Percentiles rank a stretch among this genome's conserved stretches.
These are phyloP conservation scores for Carassius gibelio DNA, from an alignment of 2,113 vertebrate genomes.

Conservation along the genomic window DNA sequence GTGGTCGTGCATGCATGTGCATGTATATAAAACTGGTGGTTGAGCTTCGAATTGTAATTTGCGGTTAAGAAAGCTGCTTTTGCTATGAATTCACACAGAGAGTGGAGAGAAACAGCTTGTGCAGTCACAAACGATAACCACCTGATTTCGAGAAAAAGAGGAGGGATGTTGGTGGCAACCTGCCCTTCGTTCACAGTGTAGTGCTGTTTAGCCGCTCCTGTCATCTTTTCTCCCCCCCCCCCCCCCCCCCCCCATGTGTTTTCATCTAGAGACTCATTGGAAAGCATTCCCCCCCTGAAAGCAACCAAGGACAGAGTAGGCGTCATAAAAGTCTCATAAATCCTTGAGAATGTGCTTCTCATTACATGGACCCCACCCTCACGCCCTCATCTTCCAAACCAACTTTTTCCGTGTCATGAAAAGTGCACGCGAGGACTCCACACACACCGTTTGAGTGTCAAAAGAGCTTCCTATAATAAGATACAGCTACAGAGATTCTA, in stretches of 20 bases:
- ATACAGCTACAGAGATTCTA: slow-evolving; percentile 42
- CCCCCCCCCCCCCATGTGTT: slow-evolving; percentile 37
- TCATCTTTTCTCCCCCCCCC: slow-evolving; percentile 20
- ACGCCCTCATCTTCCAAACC: background rate
- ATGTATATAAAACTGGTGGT: background rate
- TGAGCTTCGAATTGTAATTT: slow-evolving; percentile 34
- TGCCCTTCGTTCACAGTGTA: slow-evolving; percentile 5
- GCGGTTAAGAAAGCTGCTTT: slow-evolving; percentile 22
- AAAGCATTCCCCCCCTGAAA: slow-evolving; percentile 45
- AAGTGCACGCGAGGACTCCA: slow-evolving; percentile 3
- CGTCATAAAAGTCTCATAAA: slow-evolving; percentile 53
- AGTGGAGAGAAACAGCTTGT: slow-evolving; percentile 3
- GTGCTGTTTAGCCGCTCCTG: slow-evolving; percentile 39
- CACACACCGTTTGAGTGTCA: slow-evolving; percentile 40
- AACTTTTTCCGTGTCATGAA: slow-evolving; percentile 35
- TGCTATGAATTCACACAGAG: slow-evolving; percentile 20
- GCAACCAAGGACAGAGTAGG: slow-evolving; percentile 54
- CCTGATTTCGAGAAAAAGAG: slow-evolving; percentile 24
- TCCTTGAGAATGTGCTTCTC: slow-evolving; percentile 47
- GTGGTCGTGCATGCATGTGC: background rate
- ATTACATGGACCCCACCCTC: slow-evolving; percentile 35
- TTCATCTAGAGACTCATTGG: slow-evolving; percentile 53
- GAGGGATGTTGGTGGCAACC: slow-evolving; percentile 31
- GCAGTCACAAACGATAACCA: slow-evolving; percentile 5
- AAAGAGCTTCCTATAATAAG: slow-evolving; percentile 42